Evolutionary conservation across 2,888 invertebrate species (phyloP), one percentile per base, ranked within the genome.

Genomic region (Leucophenga montana): DNA sequence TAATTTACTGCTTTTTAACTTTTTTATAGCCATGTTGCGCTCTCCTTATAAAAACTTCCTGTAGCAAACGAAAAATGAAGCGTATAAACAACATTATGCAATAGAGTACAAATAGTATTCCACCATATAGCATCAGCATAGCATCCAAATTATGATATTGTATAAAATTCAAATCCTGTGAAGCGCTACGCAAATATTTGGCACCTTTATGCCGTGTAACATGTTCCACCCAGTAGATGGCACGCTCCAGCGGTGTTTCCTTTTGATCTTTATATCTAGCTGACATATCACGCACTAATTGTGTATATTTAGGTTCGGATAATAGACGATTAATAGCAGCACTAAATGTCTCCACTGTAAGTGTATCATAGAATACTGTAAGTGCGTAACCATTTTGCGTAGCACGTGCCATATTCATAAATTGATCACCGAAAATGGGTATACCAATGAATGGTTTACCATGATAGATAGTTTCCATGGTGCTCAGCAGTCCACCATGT

Each of bases 401-500:
- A 2, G 89, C 88, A 48, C 85, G 85, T 1, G 77, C 85, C 79
- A 90, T 88, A 75, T 90, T 90, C 31, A 88, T 72, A 67, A 86
- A 83, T 78, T 91, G 90, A 78, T 91, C 90, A 0, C 85, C 89
- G 68, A 88, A 89, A 20, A 90, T 79, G 1, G 90, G 90, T 65
- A 90, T 86, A 5, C 89, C 89, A 20, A 90, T 74, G 5, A 89
- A 75, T 0, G 90, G 90, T 18, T 87, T 88, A 8, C 89, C 89
- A 74, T 88, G 85, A 68, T 88, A 88, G 46, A 89, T 76, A 1
- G 89, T 84, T 76, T 90, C 90, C 0, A 85, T 88, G 5, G 87
- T 87, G 72, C 89, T 89, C 14, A 89, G 77, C 5, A 89, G 71
- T 1, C 89, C 90, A 14, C 89, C 89, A 66, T 90, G 89, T 0